Evolutionary conservation across 2,888 invertebrate genomes (phyloP).

Genomic region (Craniophora ligustri): DNA sequence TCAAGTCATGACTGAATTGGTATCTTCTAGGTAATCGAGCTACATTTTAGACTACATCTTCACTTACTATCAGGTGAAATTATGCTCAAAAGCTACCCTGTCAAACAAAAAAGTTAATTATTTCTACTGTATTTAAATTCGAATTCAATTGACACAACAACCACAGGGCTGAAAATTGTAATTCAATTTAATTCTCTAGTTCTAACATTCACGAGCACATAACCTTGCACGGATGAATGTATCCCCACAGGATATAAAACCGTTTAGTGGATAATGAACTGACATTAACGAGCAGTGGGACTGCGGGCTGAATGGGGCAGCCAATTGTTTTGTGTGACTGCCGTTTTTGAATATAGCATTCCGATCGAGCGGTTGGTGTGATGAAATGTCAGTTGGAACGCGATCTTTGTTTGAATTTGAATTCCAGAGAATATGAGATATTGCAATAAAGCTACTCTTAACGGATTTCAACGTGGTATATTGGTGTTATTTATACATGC

Average conservation of each 20-base stretch:
- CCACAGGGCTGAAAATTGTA: slow-evolving; percentile 17
- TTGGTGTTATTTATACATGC: no score
- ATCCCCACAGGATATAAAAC: slow-evolving; percentile 54
- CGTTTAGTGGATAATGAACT: slow-evolving; percentile 57
- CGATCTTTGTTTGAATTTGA: not conserved
- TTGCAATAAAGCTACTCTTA: no score
- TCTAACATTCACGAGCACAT: slow-evolving; percentile 36
- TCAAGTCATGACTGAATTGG: no score
- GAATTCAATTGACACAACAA: not conserved
- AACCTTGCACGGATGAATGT: slow-evolving; percentile 40
- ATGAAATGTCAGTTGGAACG: not conserved
- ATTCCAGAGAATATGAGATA: no score
- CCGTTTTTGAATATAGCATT: slow-evolving; percentile 35
- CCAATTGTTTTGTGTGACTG: slow-evolving; percentile 52
- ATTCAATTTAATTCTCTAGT: slow-evolving; percentile 41
- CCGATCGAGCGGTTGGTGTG: slow-evolving; percentile 10
- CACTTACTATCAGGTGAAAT: no score
- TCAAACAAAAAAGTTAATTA: no score
- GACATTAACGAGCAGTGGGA: slow-evolving; percentile 45
- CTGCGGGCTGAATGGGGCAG: slow-evolving; percentile 21
- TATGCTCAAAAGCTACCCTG: no score
- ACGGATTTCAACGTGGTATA: no score
- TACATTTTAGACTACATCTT: no score
- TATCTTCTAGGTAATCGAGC: no score
- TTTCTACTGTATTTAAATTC: not conserved